A percentile compares a stretch with the other conserved stretches of the same genome.
These are phyloP conservation scores for Phrixothrix hirtus DNA, from an alignment of 2,888 invertebrate species.

Conservation along the genomic window DNA sequence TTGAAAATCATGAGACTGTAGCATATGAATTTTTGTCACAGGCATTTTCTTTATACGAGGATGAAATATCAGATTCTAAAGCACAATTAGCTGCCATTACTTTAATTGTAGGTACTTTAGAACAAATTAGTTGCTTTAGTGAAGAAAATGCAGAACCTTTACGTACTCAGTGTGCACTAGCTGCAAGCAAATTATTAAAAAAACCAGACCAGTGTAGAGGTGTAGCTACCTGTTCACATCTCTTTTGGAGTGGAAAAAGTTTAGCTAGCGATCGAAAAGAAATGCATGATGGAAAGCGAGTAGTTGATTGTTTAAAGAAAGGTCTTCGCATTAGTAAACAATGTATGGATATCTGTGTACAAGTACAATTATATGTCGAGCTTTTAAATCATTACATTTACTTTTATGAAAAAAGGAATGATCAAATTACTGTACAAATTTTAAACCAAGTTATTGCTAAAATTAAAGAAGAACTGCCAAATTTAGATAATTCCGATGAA, in stretches of 20 bases:
- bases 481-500: constrained; percentile 92
- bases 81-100: constrained; percentile 96
- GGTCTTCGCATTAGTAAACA: constrained; percentile 94
- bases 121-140: constrained; percentile 91
- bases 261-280: constrained; percentile 56
- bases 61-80: constrained; percentile 97
- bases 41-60: constrained; percentile 96
- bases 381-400: constrained; percentile 92
- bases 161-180: constrained; percentile 92
- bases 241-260: constrained; percentile 93
- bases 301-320: constrained; percentile 93
- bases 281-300: constrained; percentile 88
- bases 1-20: constrained; percentile 94
- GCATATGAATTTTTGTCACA: constrained; percentile 98
- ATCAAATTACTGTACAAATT: constrained; percentile 53
- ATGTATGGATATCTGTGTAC: constrained; percentile 96
- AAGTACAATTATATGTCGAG: constrained; percentile 94
- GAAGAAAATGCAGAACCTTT: constrained; percentile 97
- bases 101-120: constrained; percentile 92
- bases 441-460: constrained; percentile 81
- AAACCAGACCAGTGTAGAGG: constrained; percentile 98
- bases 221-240: constrained; percentile 89
- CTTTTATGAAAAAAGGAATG: constrained; percentile 82
- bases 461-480: constrained; percentile 90
- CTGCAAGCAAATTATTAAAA: constrained; percentile 93